Base-by-base conservation (phyloP, 2,888 invertebrate genomes). In the Macrophya alboannulata region DNA sequence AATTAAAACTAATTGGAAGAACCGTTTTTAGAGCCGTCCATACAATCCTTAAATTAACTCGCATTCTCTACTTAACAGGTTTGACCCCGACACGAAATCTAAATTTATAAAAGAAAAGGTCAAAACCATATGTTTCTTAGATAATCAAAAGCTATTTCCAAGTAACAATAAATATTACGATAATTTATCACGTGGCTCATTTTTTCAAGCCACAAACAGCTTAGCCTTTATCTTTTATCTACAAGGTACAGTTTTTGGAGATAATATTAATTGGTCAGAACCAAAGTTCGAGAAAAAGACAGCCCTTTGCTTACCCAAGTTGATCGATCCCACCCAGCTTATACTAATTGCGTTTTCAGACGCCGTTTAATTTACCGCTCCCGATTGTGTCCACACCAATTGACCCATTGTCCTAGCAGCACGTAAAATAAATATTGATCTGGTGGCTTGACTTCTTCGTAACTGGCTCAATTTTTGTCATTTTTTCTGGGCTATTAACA, bases 361-460 rank as follows among this genome's bases (percentile, higher is more conserved):
- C 81, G 9, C 51, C 37, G 81, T 62, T 81, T 62, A 59, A 81
- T 81, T 62, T 62, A 40, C 59, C 81, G 37, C 81, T 62, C 81
- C 62, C 81, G 81, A 81, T 81, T 81, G 21, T 81, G 25, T 81
- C 81, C 43, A 59, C 59, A 62, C 37, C 62, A 81, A 81, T 81
- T 43, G 40, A 81, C 81, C 81, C 81, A 59, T 62, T 40, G 81
- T 81, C 81, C 62, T 21, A 51, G 43, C 59, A 62, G 59, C 59
- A 43, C 62, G 59, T 43, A 62, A 37, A 37, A 81, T 62, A 81
- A 81, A 62, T 62, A 81, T 81, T 81, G 81, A 81, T 81, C 37
- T 25, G 5, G 21, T 12, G 21, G 37, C 62, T 40, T n/a, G 21
- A 62, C 62, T 4, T 37, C 48, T 55, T 31, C 37, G 77, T n/a